Conservation (phyloP, 2,113 vertebrate genomes). For the Nothobranchius kuhntae region DNA sequence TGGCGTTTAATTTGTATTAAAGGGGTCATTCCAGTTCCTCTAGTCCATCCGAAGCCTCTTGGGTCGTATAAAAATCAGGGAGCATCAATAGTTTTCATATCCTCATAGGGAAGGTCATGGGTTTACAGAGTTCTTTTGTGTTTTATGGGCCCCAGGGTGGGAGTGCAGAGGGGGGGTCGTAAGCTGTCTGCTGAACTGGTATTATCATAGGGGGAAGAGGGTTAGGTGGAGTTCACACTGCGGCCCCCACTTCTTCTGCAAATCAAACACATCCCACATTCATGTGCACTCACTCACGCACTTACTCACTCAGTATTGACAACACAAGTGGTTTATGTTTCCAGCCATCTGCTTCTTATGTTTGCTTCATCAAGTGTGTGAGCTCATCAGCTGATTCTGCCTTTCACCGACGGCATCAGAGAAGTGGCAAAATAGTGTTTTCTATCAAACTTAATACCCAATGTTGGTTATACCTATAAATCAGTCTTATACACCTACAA, state of each 20-base stretch:
- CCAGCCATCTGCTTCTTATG: constrained; percentile 63
- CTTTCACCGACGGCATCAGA: constrained; percentile 9
- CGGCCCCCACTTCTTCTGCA: constrained; percentile 49
- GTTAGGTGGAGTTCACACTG: constrained; percentile 73
- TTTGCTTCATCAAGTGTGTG: constrained; percentile 40
- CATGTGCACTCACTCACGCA: constrained; percentile 38
- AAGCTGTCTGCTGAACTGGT: constrained; percentile 50
- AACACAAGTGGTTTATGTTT: constrained; percentile 64
- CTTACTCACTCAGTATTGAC: constrained; percentile 31
- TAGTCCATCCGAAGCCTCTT: constrained; percentile 50
- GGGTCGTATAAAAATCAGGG: constrained; percentile 62
- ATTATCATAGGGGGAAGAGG: constrained; percentile 62
- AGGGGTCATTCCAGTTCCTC: constrained; percentile 48
- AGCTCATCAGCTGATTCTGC: constrained; percentile 42
- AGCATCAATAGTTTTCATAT: constrained; percentile 72
- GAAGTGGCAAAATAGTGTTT: background rate
- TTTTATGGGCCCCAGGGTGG: constrained; percentile 62
- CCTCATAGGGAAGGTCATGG: constrained; percentile 65
- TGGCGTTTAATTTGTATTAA: constrained; percentile 58
- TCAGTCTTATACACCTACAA: background rate
- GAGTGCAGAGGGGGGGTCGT: constrained; percentile 30
- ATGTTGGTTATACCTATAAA: background rate
- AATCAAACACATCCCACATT: constrained; percentile 63
- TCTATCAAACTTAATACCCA: background rate
- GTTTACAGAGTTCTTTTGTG: constrained; percentile 73